phyloP scores from a whole-genome alignment of 1,140 invertebrate genomes.

The Venturia canescens region DNA sequence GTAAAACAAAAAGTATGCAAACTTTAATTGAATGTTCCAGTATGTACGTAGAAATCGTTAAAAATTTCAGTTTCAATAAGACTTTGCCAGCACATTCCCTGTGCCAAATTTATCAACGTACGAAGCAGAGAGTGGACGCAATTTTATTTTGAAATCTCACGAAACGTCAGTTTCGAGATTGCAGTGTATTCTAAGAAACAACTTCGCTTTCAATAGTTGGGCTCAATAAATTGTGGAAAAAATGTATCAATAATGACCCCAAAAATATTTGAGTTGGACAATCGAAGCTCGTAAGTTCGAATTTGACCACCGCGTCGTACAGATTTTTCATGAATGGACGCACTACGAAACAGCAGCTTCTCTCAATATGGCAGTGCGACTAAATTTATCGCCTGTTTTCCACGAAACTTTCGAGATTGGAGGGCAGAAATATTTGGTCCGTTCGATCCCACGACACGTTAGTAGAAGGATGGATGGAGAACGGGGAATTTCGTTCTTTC shows the following conservation, averaged over 20 bases:
- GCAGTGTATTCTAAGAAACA: too few relatives aligned
- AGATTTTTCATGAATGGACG: neutral
- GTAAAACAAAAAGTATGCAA: too few relatives aligned
- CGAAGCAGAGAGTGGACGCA: too few relatives aligned
- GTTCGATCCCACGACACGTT: neutral
- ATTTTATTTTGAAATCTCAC: too few relatives aligned
- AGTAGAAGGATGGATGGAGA: neutral
- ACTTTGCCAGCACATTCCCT: too few relatives aligned
- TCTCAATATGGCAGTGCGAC: neutral
- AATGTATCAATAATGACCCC: neutral
- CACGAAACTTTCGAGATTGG: conserved; percentile 14
- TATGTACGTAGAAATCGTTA: too few relatives aligned
- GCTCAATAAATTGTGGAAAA: neutral
- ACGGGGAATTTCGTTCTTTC: conserved; percentile 4
- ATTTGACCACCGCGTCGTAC: neutral
- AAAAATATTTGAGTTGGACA: neutral
- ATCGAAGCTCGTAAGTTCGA: neutral
- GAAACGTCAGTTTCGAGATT: too few relatives aligned
- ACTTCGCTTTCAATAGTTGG: too few relatives aligned
- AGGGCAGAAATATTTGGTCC: conserved; percentile 20
- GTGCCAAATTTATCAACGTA: too few relatives aligned
- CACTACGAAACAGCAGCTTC: neutral
- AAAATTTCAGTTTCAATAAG: too few relatives aligned
- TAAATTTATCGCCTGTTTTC: conserved; percentile 35
- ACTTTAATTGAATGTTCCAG: too few relatives aligned